These are phyloP conservation scores for Periophthalmus modestus DNA, from an alignment of 2,113 vertebrate genomes.

Conservation along the genomic window DNA sequence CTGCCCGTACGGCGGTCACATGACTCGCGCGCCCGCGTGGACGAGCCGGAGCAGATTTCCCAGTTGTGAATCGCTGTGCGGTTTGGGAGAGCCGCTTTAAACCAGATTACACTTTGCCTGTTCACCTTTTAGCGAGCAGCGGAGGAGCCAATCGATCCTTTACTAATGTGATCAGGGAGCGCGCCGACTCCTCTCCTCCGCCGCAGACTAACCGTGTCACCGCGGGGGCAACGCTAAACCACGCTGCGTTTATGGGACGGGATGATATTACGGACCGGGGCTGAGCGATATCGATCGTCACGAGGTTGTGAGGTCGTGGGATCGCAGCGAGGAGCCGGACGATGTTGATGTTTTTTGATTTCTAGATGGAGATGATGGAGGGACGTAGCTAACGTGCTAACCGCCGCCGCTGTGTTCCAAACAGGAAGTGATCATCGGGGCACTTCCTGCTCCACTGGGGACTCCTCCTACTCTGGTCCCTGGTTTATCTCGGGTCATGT, in stretches of 20 bases:
- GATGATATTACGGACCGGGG: background rate
- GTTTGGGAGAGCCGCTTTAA: slow-evolving; percentile 46
- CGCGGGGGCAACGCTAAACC: background rate
- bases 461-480: too few relatives aligned
- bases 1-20: background rate
- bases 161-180: slow-evolving; percentile 68
- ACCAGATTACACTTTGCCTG: slow-evolving; percentile 57
- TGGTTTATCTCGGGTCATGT: too few relatives aligned
- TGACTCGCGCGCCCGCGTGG: background rate
- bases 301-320: too few relatives aligned
- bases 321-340: too few relatives aligned
- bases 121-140: slow-evolving; percentile 60
- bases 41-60: slow-evolving; percentile 23
- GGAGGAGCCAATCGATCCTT: slow-evolving; percentile 64
- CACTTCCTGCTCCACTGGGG: too few relatives aligned
- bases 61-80: slow-evolving; percentile 35
- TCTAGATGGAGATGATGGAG: too few relatives aligned
- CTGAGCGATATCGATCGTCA: background rate
- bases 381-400: too few relatives aligned
- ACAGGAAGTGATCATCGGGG: too few relatives aligned
- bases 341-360: too few relatives aligned
- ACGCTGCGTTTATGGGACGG: background rate
- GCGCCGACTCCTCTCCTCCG: slow-evolving; percentile 50
- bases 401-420: too few relatives aligned
- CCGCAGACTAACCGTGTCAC: slow-evolving; percentile 51